Base-by-base conservation (phyloP, 2,888 invertebrate genomes). In the Troides aeacus region DNA sequence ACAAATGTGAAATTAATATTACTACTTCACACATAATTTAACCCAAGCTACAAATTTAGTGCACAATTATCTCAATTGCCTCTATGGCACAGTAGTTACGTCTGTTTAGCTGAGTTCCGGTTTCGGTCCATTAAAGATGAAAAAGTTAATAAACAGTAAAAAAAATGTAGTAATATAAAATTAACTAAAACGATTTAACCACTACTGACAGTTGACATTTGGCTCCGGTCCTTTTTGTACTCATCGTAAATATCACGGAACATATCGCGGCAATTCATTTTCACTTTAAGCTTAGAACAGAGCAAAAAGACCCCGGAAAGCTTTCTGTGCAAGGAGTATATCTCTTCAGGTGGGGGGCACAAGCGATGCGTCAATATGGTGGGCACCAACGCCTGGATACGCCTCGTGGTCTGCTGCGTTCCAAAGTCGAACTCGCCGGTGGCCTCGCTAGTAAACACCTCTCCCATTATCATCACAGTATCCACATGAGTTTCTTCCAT, bases 401-500 rank as follows among this genome's bases (percentile, higher is more conserved):
- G 88, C 3, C 96, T 96, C 1, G 97, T 97, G 0, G 94, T 94
- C 72, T 92, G 89, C 85, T 99, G 99, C 12, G 94, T 93, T 0
- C 97, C 97, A 85, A 99, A 99, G 89, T 99, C 96, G 84, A 97
- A 99, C 56, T 95, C 95, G 0, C 94, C 95, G 1, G 94, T 92
- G 1, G 94, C 92, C 21, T 92, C 90, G 67, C 90, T 92, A 7
- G 96, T 94, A 87, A 99, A 98, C 4, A 99, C 96, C 92, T 99
- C 98, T 5, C 99, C 99, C 79, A 99, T 94, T 76, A 99, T 97
- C 97, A 99, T 97, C 0, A 99, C 98, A 0, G 99, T 97, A 82
- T 99, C 97, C 0, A 98, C 95, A 87, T 99, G 99, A 0, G 99
- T 98, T 70, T 97, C 95, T 84, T 98, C 97, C 99, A 99, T 99